Base-by-base conservation (phyloP, 2,888 invertebrate genomes). In the Sarcophaga subvicina region DNA sequence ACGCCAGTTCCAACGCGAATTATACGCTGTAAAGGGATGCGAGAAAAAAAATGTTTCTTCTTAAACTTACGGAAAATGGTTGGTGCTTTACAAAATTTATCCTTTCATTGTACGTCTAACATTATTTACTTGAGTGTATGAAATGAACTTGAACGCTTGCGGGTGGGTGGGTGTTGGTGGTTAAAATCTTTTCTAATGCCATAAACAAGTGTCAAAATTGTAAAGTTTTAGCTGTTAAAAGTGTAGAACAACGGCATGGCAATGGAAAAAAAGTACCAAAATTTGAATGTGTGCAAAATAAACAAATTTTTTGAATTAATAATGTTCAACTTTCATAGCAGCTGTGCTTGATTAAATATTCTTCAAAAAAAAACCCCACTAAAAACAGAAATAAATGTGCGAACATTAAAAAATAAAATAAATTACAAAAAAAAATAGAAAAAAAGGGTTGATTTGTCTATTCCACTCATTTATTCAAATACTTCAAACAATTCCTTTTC, bases 301-400 rank as follows among this genome's bases (percentile, higher is more conserved):
- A 75, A 80, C 25, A 80, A 76, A 80, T 54, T 84, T 54, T 84
- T 66, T 62, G 70, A 60, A 64, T 84, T 75, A 84, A 80, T 75
- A 75, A 54, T 60, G 75, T 63, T 75, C 22, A 20, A 54, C 17
- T 82, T 79, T 81, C 62, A 71, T 79, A 79, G 67, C 84, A 87
- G 81, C 81, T 87, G 87, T 69, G 81, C 60, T 81, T 84, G 81
- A 81, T 87, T 87, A 81, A 84, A 84, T 79, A 87, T 87, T 84
- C 75, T 12, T 70, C 66, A 66, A 66, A 81, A 60, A 83, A 83
- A 47, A 75, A 72, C 11, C 77, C 64, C 22, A 67, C 10, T 59
- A 47, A 60, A 54, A 54, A 54, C 54, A 54, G 54, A 54, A 54
- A 54, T 59, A 54, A 73, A 75, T 8, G 54, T 76, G 17, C 49